Base-by-base conservation (phyloP, 2,797 vertebrate genomes). In the Nothura maculosa region DNA sequence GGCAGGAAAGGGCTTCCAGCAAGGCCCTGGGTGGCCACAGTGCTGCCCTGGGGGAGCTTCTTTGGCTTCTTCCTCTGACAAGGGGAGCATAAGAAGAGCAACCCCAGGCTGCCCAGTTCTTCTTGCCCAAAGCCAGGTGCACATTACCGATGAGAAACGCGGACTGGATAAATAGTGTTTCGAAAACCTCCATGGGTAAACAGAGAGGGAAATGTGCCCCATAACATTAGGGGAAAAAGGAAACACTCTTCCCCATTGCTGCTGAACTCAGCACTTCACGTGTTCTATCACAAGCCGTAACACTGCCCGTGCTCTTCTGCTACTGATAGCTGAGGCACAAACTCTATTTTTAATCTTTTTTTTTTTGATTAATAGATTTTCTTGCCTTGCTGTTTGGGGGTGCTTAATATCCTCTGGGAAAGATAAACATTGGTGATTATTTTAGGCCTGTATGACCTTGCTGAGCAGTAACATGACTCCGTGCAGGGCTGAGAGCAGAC, bases 401-500 rank as follows among this genome's bases (percentile, higher is more conserved):
- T 87, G 58, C 78, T 94, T 94, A 95, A 95, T 88, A 89, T 81
- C 82, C 81, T 66, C 43, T 93, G 81, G 81, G 90, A 96, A 97
- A 95, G 77, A 94, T 74, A 96, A 97, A 96, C 78, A 95, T 92
- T 81, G 60, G 81, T 87, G 85, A 91, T 94, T 93, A 81, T 90
- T 97, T 96, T 89, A 95, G 66, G 75, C 94, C 90, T 93, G 74
- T 89, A 86, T 90, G 87, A 97, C 94, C 92, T 92, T 93, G 84
- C 87, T 85, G 93, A 94, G 77, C 60, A 95, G 94, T 87, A 94
- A 90, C 81, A 95, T 67, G 90, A 96, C 68, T 94, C 95, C 81
- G 10, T 83, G 78, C 69, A 93, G 67, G 55, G 78, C 85, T 89
- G 91, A 91, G 72, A 82, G 66, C 84, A 87, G 64, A 90, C 76